phyloP scores from a whole-genome alignment of 2,797 vertebrate species.

The Pipistrellus nathusii region DNA sequence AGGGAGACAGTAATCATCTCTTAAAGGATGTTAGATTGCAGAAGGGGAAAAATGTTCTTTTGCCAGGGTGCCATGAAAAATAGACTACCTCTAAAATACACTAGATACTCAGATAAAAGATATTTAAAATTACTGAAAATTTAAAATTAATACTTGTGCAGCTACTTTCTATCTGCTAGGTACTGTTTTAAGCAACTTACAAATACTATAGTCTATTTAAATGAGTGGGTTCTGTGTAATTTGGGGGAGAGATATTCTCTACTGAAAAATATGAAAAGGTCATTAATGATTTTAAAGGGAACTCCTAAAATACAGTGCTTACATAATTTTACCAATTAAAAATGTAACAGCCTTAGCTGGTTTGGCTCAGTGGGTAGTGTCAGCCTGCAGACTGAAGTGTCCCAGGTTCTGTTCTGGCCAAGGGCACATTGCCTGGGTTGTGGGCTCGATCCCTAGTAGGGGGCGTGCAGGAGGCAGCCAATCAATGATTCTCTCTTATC shows the following conservation, averaged over 20 bases:
- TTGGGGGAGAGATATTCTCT: background rate
- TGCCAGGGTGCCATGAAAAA: slow-evolving; percentile 43
- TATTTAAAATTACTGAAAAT: slow-evolving; percentile 23
- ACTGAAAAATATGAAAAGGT: background rate
- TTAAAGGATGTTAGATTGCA: slow-evolving; percentile 8
- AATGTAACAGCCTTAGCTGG: background rate
- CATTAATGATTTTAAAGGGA: slow-evolving; percentile 27
- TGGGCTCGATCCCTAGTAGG: too few relatives aligned
- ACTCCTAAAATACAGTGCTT: slow-evolving; percentile 19
- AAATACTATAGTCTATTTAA: slow-evolving; percentile 23
- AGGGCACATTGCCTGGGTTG: too few relatives aligned
- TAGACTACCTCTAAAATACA: slow-evolving; percentile 19
- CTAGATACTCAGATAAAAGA: slow-evolving; percentile 19
- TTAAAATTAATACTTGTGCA: background rate
- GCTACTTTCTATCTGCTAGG: background rate
- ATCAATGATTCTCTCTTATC: too few relatives aligned
- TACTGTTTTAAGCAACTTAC: background rate
- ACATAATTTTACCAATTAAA: background rate
- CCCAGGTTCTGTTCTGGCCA: too few relatives aligned
- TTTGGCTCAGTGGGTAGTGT: too few relatives aligned
- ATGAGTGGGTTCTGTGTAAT: slow-evolving; percentile 29
- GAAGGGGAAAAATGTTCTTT: background rate
- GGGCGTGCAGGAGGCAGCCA: too few relatives aligned
- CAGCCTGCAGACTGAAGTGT: too few relatives aligned
- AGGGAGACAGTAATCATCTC: background rate